These are phyloP conservation scores for Ursus arctos DNA, from an alignment of 2,113 vertebrate genomes.

Conservation along the genomic window DNA sequence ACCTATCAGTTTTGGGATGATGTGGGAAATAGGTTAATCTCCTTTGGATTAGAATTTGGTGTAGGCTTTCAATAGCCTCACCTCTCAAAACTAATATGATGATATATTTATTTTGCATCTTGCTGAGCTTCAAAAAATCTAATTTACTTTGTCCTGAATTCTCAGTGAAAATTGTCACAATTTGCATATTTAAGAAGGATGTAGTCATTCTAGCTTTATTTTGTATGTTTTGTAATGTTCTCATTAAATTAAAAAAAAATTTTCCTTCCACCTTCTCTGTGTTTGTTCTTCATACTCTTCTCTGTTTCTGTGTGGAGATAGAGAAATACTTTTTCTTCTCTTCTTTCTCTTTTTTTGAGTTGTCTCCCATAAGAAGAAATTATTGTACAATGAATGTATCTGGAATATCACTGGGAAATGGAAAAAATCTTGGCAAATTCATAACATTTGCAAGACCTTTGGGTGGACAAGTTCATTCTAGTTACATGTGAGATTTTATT, in stretches of 20 bases:
- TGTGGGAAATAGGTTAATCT: constrained; percentile 19
- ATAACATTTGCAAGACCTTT: constrained; percentile 30
- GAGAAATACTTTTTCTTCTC: constrained; percentile 10
- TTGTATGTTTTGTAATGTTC: constrained; percentile 33
- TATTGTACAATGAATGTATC: neutral
- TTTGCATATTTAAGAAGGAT: constrained; percentile 52
- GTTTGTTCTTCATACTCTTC: constrained; percentile 15
- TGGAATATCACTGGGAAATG: constrained; percentile 40
- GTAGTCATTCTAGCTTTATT: constrained; percentile 17
- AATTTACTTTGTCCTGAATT: constrained; percentile 45
- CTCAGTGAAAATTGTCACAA: constrained; percentile 17
- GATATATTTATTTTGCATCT: constrained; percentile 28
- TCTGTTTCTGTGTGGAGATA: neutral
- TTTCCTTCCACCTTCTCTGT: neutral
- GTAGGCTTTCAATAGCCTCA: neutral
- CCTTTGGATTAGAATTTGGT: constrained; percentile 40
- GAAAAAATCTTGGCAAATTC: constrained; percentile 39
- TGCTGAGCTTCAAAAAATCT: constrained; percentile 34
- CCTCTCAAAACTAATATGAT: constrained; percentile 13
- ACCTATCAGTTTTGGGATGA: constrained; percentile 1
- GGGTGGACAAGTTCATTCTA: neutral
- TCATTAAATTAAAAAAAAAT: neutral
- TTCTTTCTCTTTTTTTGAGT: neutral
- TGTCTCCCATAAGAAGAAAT: neutral
- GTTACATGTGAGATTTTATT: constrained; percentile 52